A percentile compares a stretch with the other conserved stretches of the same genome.
Conservation (phyloP, 37 sponge, comb jelly and placozoan genomes). For the Ianthella basta region DNA sequence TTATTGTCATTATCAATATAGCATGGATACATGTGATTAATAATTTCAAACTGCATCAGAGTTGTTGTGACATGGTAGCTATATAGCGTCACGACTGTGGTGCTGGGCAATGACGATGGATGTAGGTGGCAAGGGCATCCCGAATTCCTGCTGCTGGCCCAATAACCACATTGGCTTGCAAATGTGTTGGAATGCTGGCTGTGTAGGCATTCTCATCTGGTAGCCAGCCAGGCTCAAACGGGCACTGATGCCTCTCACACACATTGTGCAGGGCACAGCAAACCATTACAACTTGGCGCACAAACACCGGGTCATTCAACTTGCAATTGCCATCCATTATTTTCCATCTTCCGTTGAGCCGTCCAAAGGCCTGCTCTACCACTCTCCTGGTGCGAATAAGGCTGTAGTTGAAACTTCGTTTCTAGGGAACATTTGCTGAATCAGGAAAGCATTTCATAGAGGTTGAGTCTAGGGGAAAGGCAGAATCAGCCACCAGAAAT, state of each 20-base stretch:
- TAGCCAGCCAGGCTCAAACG: constrained; percentile 5
- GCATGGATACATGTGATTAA: too few species aligned
- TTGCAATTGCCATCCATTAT: constrained; percentile 24
- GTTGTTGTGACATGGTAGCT: not conserved
- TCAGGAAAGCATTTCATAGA: constrained; percentile 13
- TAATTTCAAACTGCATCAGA: not conserved
- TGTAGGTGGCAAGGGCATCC: not conserved
- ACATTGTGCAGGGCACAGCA: constrained; percentile 42
- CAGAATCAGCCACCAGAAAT: constrained; percentile 26
- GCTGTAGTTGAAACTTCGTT: constrained; percentile 25
- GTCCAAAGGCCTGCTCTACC: constrained; percentile 40
- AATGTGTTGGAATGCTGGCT: not conserved
- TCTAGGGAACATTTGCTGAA: not conserved
- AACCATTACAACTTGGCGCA: constrained; percentile 7
- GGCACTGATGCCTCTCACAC: constrained; percentile 3
- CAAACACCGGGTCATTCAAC: constrained; percentile 33
- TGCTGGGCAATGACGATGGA: not conserved
- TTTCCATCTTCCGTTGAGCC: constrained; percentile 28
- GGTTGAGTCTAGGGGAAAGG: constrained; percentile 8
- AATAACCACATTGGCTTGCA: not conserved
- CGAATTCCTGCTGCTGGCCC: not conserved
- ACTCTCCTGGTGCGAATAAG: constrained; percentile 23
- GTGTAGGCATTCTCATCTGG: constrained; percentile 14
- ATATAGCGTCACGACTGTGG: not conserved
- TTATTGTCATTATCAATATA: too few species aligned